Conservation (phyloP, 2,113 vertebrate genomes). For the Spilogale gracilis region DNA sequence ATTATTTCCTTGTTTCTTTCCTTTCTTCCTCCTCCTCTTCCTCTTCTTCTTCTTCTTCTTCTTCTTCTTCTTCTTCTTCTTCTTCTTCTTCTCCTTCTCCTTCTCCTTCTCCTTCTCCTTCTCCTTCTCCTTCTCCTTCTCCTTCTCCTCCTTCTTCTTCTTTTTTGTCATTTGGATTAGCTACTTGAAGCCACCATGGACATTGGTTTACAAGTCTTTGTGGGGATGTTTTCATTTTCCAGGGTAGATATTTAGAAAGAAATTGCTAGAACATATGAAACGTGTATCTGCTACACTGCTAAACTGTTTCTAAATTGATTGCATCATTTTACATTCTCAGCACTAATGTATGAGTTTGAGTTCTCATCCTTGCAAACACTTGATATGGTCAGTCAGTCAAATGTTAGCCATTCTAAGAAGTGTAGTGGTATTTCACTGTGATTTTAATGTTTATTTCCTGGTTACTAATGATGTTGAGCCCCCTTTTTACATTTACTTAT, state of each 20-base stretch:
- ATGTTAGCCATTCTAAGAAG: not conserved
- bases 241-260: not conserved
- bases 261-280: not conserved
- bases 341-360: not conserved
- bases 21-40: too few relatives aligned
- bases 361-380: not conserved
- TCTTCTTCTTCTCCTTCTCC: too few relatives aligned
- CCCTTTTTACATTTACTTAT: not conserved
- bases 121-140: too few relatives aligned
- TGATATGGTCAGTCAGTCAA: not conserved
- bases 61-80: too few relatives aligned
- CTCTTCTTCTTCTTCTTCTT: too few relatives aligned
- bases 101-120: too few relatives aligned
- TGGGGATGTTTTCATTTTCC: not conserved
- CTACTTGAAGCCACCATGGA: not conserved
- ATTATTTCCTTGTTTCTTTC: not conserved
- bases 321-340: not conserved
- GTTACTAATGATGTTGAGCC: not conserved
- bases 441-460: slow-evolving; percentile 31
- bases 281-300: not conserved
- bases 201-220: not conserved
- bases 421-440: not conserved
- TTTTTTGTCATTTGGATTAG: not conserved
- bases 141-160: not conserved
- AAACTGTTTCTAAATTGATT: not conserved